Base-by-base conservation (phyloP, 1,140 invertebrate genomes). In the Diprion similis region DNA sequence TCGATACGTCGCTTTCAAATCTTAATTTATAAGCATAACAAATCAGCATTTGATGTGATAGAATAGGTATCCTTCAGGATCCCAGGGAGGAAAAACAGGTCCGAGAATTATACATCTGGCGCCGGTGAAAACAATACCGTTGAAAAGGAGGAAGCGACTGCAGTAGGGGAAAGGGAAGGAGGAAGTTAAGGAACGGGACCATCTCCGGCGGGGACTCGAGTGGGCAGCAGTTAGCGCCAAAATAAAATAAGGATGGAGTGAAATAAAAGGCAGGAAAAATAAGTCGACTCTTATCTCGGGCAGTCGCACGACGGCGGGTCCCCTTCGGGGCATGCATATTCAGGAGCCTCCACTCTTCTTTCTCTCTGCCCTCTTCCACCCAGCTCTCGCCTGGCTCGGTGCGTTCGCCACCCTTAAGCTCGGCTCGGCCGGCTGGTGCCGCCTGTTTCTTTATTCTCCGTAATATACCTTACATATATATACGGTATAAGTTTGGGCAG, bases 271-370 rank as follows among this genome's bases (percentile, higher is more conserved):
- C 83, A 85, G 83, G 83, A 85, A 85, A 85, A 86, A 85, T 86
- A 86, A 85, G 83, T 85, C 83, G 83, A 76, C 83, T 81, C 83
- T 86, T 85, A 86, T 86, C 85, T 86, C 69, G 69, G 45, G 24
- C 24, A 37, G 24, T 37, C 24, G 24, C 24, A 37, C 75, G 75
- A 71, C 83, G 79, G 81, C 80, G 78, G 77, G 82, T 83, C 78
- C 75, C 80, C 84, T 85, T 87, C 85, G 78, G 81, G 77, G 81
- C 83, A 87, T 87, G 85, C 84, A 87, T 87, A 86, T 87, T 87
- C 85, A 87, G 74, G 70, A 86, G 83, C n/a, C 51, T 15, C 66
- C 77, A 18, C 70, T 13, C 68, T 69, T 76, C 76, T 74, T 69
- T 76, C 76, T 74, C 72, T 76, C 51, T 15, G 11, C 51, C 51